phyloP scores from a whole-genome alignment of 2,888 invertebrate species.

The Drosophila anceps region DNA sequence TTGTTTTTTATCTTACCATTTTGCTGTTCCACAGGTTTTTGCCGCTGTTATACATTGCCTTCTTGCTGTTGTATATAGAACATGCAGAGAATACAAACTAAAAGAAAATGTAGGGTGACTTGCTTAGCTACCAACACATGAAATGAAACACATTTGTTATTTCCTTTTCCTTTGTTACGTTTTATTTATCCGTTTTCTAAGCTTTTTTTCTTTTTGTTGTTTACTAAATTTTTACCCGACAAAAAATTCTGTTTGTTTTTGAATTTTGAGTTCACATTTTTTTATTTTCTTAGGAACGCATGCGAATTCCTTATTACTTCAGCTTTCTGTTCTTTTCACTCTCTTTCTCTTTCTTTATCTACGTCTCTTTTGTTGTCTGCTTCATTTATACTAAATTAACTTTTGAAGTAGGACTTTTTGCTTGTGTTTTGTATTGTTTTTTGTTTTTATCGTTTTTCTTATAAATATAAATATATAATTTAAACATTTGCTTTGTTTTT shows the following conservation, averaged over 20 bases:
- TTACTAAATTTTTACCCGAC: conserved; percentile 45
- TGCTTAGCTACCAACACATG: not conserved
- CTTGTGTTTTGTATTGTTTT: conserved; percentile 18
- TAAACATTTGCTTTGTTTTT: conserved; percentile 56
- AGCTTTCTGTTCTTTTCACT: conserved; percentile 35
- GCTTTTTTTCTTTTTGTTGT: conserved; percentile 37
- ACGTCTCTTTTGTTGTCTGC: conserved; percentile 13
- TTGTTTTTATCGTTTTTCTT: conserved; percentile 45
- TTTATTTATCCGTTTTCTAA: conserved; percentile 58
- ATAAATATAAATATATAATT: conserved; percentile 74
- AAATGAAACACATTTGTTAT: conserved; percentile 21
- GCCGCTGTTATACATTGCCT: no score
- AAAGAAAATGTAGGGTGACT: not conserved
- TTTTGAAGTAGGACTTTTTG: conserved; percentile 61
- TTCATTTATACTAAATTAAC: conserved; percentile 55
- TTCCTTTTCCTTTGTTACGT: conserved; percentile 59
- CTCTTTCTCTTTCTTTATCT: conserved; percentile 41
- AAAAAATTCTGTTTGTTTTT: conserved; percentile 66
- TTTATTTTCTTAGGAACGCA: conserved; percentile 32
- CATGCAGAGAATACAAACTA: not conserved
- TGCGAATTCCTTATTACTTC: conserved; percentile 24
- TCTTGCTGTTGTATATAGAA: not conserved
- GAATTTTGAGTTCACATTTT: conserved; percentile 56
- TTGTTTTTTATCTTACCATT: not conserved
- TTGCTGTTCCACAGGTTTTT: not conserved